phyloP scores from a whole-genome alignment of 2,888 invertebrate genomes.

The Cantharis rustica region DNA sequence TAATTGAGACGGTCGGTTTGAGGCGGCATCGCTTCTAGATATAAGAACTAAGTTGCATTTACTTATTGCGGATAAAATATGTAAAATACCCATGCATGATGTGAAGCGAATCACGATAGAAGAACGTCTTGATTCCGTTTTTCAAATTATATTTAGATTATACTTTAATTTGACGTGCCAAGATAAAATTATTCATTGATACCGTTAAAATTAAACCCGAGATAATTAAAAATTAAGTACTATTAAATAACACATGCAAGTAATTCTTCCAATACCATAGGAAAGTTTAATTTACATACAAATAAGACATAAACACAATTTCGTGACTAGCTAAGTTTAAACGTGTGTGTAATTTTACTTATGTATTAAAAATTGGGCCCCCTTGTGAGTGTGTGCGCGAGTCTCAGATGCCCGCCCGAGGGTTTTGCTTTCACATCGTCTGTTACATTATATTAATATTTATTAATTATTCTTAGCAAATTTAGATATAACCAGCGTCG shows the following conservation, averaged over 20 bases:
- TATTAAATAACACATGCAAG: background rate
- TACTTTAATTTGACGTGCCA: background rate
- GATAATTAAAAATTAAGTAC: background rate
- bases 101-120: background rate
- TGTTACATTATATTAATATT: background rate
- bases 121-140: background rate
- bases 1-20: background rate
- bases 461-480: background rate
- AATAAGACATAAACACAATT: constrained; percentile 9
- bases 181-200: background rate
- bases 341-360: constrained; percentile 12
- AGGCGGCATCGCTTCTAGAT: background rate
- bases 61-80: background rate
- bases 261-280: background rate
- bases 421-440: constrained; percentile 13
- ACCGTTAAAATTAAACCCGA: background rate
- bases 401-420: constrained; percentile 1
- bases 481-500: background rate
- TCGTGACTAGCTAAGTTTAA: constrained; percentile 7
- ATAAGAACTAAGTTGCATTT: background rate
- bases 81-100: background rate
- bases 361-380: constrained; percentile 1
- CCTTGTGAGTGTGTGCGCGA: background rate
- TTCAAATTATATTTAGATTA: background rate
- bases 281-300: constrained; percentile 18